These are phyloP conservation scores for Mythimna loreyi DNA, from an alignment of 2,888 invertebrate genomes.

Conservation along the genomic window DNA sequence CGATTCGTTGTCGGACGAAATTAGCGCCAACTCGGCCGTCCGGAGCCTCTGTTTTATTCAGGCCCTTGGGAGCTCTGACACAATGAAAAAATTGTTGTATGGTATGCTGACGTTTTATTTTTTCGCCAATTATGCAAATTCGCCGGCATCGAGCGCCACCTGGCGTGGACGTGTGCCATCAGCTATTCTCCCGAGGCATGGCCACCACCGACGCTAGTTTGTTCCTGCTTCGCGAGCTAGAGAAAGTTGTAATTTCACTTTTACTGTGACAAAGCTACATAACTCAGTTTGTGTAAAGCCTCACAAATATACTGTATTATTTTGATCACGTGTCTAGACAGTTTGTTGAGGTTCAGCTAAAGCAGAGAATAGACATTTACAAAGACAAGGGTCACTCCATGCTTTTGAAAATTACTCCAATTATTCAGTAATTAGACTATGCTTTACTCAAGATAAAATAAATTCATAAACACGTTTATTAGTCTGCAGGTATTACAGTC, in stretches of 20 bases:
- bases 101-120: conserved; percentile 80
- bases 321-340: conserved; percentile 63
- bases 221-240: conserved; percentile 72
- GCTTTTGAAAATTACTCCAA: conserved; percentile 61
- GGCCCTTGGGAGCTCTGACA: conserved; percentile 82
- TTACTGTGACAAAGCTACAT: conserved; percentile 65
- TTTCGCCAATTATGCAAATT: conserved; percentile 85
- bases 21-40: conserved; percentile 80
- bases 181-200: conserved; percentile 71
- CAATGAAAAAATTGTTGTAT: conserved; percentile 86
- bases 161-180: conserved; percentile 70
- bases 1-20: conserved; percentile 81
- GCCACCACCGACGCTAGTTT: conserved; percentile 63
- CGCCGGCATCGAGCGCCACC: conserved; percentile 79
- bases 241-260: conserved; percentile 82
- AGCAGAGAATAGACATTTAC: conserved; percentile 72
- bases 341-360: conserved; percentile 51
- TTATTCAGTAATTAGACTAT: conserved; percentile 43
- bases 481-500: conserved; percentile 1
- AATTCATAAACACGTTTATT: conserved; percentile 18
- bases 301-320: conserved; percentile 56
- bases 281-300: conserved; percentile 34
- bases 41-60: conserved; percentile 86
- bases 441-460: conserved; percentile 23
- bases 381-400: conserved; percentile 72